These are phyloP conservation scores for Stigmatopora argus DNA, from an alignment of 2,113 vertebrate genomes.

Conservation along the genomic window DNA sequence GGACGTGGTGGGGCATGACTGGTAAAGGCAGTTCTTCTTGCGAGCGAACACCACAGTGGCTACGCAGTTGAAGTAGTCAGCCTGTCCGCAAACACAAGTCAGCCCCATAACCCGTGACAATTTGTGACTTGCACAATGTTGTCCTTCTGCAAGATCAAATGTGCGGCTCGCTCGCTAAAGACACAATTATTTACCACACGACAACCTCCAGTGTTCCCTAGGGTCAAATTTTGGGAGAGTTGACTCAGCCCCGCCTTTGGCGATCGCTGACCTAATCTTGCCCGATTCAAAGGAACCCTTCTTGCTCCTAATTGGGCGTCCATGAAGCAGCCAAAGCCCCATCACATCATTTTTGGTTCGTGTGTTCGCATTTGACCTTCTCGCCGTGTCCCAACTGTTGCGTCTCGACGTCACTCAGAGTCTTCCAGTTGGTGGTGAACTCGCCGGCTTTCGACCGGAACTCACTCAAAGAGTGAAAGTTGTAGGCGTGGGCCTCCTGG, in stretches of 20 bases:
- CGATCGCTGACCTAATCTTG: constrained; percentile 27
- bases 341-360: not conserved
- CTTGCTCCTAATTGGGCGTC: constrained; percentile 48
- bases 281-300: constrained; percentile 28
- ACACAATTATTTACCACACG: constrained; percentile 23
- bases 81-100: constrained; percentile 56
- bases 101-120: too few species aligned
- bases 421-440: constrained; percentile 78
- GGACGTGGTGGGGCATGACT: constrained; percentile 81
- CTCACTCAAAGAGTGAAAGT: constrained; percentile 79
- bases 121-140: too few species aligned
- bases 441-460: constrained; percentile 46
- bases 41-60: constrained; percentile 79
- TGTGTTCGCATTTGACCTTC: constrained; percentile 68
- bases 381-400: constrained; percentile 83
- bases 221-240: constrained; percentile 44
- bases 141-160: too few species aligned
- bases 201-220: constrained; percentile 29
- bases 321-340: constrained; percentile 25
- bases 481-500: constrained; percentile 71
- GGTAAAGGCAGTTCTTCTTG: constrained; percentile 89
- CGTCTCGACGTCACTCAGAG: constrained; percentile 74
- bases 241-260: constrained; percentile 39
- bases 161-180: too few species aligned
- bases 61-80: constrained; percentile 84